phyloP scores from a whole-genome alignment of 2,888 invertebrate species.

The Caenorhabditis panamensis region DNA sequence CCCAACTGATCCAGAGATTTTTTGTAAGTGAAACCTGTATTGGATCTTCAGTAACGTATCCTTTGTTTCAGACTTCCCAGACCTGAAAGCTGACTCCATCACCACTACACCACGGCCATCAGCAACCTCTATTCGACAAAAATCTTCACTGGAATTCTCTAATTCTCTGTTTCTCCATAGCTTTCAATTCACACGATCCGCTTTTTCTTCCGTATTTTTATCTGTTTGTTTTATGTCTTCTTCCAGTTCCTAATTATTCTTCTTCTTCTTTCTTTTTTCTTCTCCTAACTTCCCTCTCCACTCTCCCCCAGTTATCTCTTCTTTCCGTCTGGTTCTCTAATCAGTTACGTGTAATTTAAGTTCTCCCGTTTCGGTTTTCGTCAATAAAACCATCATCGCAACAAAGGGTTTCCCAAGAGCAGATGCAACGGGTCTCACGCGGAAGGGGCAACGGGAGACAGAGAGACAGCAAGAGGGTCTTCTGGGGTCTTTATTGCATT shows the following conservation, averaged over 20 bases:
- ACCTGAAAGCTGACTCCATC: neutral
- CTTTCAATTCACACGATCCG: neutral
- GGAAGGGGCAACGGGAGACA: too few species aligned
- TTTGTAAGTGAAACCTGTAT: constrained; percentile 27
- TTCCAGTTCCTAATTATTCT: neutral
- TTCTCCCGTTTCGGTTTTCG: neutral
- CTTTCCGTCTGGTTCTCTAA: constrained; percentile 3
- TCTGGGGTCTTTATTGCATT: too few species aligned
- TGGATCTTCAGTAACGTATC: neutral
- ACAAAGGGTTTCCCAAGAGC: neutral
- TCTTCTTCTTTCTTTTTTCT: neutral
- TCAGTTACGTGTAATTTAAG: constrained; percentile 12
- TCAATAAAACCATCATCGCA: neutral
- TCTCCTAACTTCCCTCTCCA: neutral
- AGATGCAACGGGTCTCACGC: too few species aligned
- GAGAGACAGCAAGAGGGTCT: too few species aligned
- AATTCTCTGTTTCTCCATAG: neutral
- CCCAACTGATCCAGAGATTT: constrained; percentile 31
- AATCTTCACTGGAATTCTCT: neutral
- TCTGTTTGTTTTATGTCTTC: neutral
- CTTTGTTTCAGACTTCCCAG: neutral
- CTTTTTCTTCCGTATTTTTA: neutral
- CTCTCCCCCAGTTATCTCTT: neutral
- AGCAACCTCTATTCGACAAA: too few species aligned
- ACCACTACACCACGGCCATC: neutral